Evolutionary conservation across 2,888 invertebrate genomes (phyloP).

Genomic region (Augochlorella aurata): DNA sequence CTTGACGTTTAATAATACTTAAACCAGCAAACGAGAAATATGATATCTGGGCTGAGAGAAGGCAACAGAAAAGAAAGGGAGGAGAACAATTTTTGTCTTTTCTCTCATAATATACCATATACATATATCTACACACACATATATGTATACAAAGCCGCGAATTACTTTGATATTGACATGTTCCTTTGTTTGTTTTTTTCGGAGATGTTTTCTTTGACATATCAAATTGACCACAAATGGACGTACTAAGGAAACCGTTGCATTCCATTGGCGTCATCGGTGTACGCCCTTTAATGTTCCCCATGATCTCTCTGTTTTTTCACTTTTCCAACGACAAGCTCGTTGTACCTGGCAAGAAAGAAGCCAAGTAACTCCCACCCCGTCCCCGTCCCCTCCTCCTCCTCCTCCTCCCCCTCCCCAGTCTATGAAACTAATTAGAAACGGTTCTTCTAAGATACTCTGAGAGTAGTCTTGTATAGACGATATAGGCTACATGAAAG

Average conservation of each 20-base stretch:
- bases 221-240: conserved; percentile 75
- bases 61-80: conserved; percentile 47
- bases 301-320: conserved; percentile 70
- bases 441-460: background rate
- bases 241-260: conserved; percentile 71
- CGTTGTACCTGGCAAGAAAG: background rate
- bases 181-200: conserved; percentile 63
- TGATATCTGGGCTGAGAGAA: conserved; percentile 30
- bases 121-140: conserved; percentile 41
- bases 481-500: background rate
- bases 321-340: conserved; percentile 35
- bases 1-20: conserved; percentile 66
- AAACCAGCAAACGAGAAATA: conserved; percentile 24
- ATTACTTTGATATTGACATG: conserved; percentile 64
- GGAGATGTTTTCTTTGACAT: conserved; percentile 77
- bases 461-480: conserved; percentile 12
- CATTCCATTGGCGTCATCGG: conserved; percentile 75
- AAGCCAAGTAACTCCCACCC: background rate
- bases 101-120: conserved; percentile 32
- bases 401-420: background rate
- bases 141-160: conserved; percentile 48
- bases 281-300: conserved; percentile 68
- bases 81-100: conserved; percentile 37
- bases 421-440: conserved; percentile 19
- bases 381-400: too few species aligned